Base-by-base conservation (phyloP, 2,888 invertebrate genomes). In the Drosophila pseudotalamancana region DNA sequence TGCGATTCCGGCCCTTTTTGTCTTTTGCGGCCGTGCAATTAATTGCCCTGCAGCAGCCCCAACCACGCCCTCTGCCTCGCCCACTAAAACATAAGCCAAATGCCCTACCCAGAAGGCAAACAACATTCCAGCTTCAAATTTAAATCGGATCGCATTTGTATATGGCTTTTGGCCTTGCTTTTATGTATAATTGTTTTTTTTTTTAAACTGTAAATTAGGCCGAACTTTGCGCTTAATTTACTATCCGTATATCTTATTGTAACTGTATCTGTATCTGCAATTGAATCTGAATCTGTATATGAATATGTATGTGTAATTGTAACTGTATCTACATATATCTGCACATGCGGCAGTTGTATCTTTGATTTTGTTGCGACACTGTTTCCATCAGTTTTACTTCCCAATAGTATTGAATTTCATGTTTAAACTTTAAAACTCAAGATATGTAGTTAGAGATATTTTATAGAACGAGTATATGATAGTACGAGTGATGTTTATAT, bases 1-100 rank as follows among this genome's bases (percentile, higher is more conserved):
- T 56, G 57, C 37, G 54, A 46, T 46, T 61, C 23, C 51, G 59
- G 64, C 39, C 64, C n/a, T n/a, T 55, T 63, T 48, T 63, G 63
- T 59, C 61, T 68, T 40, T 50, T 32, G 69, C 64, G 57, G 76
- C 37, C 51, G 53, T 73, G 77, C 77, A 73, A 66, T 76, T 73
- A 76, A 73, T 72, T 72, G 72, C 60, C 76, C 29, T 54, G 43
- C 40, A 54, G 51, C 43, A 18, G 53, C 50, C 39, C 49, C 5
- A 23, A 21, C 32, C 46, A 55, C 55, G 64, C 42, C 43, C 48
- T 35, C 46, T 51, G 16, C 18, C 27, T 23, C 37, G 29, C 40
- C 27, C 32, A 8, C 39, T 45, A 31, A 34, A 35, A 31, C 18
- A 39, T 29, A 34, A 56, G 34, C 37, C 27, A 21, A 42, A 51